These are phyloP conservation scores for Lophura swinhoii DNA, from an alignment of 2,797 vertebrate genomes.

Conservation along the genomic window DNA sequence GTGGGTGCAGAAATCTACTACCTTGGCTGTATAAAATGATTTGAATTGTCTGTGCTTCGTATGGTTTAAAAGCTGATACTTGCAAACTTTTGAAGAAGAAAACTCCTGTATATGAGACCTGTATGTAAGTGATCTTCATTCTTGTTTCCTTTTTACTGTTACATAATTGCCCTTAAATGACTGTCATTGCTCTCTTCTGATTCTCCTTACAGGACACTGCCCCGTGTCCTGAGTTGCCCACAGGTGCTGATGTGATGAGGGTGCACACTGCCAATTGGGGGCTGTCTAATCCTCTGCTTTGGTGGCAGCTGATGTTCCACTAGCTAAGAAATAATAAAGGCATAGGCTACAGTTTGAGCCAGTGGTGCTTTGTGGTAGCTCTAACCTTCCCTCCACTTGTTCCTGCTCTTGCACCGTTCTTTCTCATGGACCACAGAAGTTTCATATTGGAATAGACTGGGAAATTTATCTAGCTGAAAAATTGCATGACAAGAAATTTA, in stretches of 20 bases:
- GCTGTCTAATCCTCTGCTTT: not conserved
- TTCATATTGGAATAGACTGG: not conserved
- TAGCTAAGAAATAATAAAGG: not conserved
- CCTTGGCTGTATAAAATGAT: not conserved
- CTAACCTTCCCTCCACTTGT: not conserved
- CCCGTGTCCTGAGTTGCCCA: not conserved
- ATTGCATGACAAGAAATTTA: not conserved
- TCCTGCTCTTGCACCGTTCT: not conserved
- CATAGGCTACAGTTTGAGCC: not conserved
- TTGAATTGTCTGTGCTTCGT: not conserved
- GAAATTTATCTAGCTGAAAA: not conserved
- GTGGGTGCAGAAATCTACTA: not conserved
- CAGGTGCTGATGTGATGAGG: not conserved
- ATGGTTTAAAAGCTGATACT: not conserved
- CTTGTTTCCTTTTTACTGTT: not conserved
- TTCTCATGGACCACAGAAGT: accelerated
- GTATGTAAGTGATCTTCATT: not conserved
- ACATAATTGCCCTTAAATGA: not conserved
- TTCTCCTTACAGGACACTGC: not conserved
- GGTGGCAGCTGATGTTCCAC: not conserved
- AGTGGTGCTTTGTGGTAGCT: not conserved
- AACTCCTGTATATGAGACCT: not conserved
- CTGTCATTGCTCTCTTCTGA: not conserved
- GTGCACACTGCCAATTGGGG: not conserved
- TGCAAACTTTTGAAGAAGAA: not conserved